phyloP scores from a whole-genome alignment of 1,140 invertebrate species.

The Diprion similis region DNA sequence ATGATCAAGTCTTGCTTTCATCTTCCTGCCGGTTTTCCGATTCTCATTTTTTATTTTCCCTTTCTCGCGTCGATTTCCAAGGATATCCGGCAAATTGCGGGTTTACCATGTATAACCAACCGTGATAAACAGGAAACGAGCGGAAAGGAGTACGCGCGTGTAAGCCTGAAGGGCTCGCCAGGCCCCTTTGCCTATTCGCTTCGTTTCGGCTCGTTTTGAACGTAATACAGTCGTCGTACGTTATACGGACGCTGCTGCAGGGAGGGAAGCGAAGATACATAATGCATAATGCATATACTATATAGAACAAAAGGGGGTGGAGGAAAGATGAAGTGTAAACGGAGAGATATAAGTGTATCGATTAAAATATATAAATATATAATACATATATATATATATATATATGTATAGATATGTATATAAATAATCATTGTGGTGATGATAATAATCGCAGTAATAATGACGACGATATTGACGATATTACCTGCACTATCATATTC shows the following conservation, averaged over 20 bases:
- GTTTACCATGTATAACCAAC: too few relatives aligned
- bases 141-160: background rate
- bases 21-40: background rate
- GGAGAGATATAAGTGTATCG: slow-evolving; percentile 1
- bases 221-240: too few relatives aligned
- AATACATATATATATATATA: background rate
- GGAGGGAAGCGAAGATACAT: background rate
- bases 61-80: too few relatives aligned
- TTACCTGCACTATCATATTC: background rate
- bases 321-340: slow-evolving; percentile 5
- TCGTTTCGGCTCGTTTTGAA: background rate
- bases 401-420: background rate
- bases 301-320: background rate
- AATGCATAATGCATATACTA: background rate
- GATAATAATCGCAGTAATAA: background rate
- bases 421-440: background rate
- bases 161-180: background rate
- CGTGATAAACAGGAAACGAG: background rate
- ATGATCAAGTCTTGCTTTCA: too few relatives aligned
- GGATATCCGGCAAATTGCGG: too few relatives aligned
- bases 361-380: slow-evolving; percentile 8
- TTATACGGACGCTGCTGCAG: background rate
- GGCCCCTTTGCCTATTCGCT: background rate
- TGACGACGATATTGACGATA: slow-evolving; percentile 4
- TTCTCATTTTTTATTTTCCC: background rate